A percentile compares a stretch with the other conserved stretches of the same genome.
Evolutionary conservation across 2,888 invertebrate species (phyloP).

Genomic region (Drosophila niveifrons): DNA sequence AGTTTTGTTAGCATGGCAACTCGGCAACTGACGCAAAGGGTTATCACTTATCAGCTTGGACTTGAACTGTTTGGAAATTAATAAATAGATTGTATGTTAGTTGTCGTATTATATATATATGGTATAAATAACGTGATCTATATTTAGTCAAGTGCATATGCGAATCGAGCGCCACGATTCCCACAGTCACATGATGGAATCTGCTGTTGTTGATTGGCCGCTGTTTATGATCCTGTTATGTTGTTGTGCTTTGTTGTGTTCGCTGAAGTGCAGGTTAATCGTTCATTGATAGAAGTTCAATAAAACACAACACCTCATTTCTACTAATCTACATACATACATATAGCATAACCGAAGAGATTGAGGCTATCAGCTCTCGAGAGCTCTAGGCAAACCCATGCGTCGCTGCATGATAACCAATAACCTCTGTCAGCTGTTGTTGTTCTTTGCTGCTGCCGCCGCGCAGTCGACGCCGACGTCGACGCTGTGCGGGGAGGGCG

Average conservation of each 20-base stretch:
- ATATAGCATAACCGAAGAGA: slow-evolving; percentile 25
- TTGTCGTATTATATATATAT: neutral
- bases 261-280: slow-evolving; percentile 6
- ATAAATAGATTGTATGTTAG: slow-evolving; percentile 2
- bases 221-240: neutral
- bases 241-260: neutral
- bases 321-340: slow-evolving; percentile 18
- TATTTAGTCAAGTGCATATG: slow-evolving; percentile 58
- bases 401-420: slow-evolving; percentile 36
- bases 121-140: slow-evolving; percentile 38
- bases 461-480: slow-evolving; percentile 8
- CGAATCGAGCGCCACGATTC: slow-evolving; percentile 27
- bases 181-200: slow-evolving; percentile 42
- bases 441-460: slow-evolving; percentile 23
- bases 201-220: neutral
- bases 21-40: slow-evolving; percentile 45
- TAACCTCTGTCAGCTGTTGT: slow-evolving; percentile 45
- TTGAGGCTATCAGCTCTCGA: slow-evolving; percentile 37
- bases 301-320: slow-evolving; percentile 35
- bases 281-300: slow-evolving; percentile 40
- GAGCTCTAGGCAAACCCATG: slow-evolving; percentile 29
- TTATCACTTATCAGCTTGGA: slow-evolving; percentile 67
- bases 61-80: slow-evolving; percentile 60
- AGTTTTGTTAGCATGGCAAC: slow-evolving; percentile 44
- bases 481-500: slow-evolving; percentile 17